Evolutionary conservation across 2,888 invertebrate genomes (phyloP), one percentile per base, ranked within the genome.

Genomic region (Branchipolynoe longqiensis): DNA sequence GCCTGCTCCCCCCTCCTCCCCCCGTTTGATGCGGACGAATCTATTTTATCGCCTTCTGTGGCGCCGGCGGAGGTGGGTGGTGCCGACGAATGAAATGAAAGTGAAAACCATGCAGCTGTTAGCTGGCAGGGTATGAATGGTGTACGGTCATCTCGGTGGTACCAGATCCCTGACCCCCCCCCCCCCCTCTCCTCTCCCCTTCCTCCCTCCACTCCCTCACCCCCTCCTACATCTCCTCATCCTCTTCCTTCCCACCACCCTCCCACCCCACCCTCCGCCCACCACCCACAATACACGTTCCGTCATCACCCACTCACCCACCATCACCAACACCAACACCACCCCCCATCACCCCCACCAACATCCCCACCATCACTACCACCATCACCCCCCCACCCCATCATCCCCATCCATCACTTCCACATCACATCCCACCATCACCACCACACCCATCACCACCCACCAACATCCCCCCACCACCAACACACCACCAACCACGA

Each of bases 1-100:
- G n/a, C n/a, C n/a, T n/a, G n/a, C n/a, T n/a, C n/a, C n/a, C n/a
- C n/a, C n/a, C n/a, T n/a, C n/a, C n/a, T n/a, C n/a, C n/a, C 78
- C 28, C 48, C 48, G 78, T 78, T 78, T 78, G 78, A 78, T 78
- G 78, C n/a, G 54, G 78, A 78, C n/a, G n/a, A 78, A 78, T 78
- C 78, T 78, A 78, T 78, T 78, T 78, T 78, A 78, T 78, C 78
- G 78, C 54, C 25, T 18, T 40, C 38, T 78, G 41, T 78, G 18
- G 48, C 33, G 25, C 28, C 28, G 22, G 78, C 33, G 36, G 33
- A 25, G 69, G 33, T 33, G 69, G 69, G 36, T 33, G 62, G 25
- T n/a, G 48, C 18, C 8, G 18, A 48, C 48, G 48, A 48, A 54
- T 78, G 33, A 78, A 78, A 78, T 78, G 78, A 78, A 78, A 78